A percentile compares a stretch with the other conserved stretches of the same genome.
Conservation (phyloP, 2,113 vertebrate species). For the Podocnemis expansa region DNA sequence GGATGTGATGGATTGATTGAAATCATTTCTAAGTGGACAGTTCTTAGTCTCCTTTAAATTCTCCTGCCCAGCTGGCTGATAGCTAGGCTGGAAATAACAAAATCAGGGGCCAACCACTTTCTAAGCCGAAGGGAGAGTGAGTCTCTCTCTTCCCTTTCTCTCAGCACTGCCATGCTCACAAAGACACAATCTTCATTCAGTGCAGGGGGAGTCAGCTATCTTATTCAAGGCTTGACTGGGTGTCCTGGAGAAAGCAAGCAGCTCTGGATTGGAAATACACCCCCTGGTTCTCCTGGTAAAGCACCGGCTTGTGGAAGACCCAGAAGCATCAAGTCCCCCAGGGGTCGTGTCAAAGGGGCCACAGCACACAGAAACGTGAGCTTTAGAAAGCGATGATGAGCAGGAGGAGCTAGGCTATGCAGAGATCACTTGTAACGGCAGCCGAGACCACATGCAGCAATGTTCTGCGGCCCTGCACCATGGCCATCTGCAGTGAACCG, state of each 20-base stretch:
- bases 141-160: not conserved
- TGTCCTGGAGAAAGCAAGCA: not conserved
- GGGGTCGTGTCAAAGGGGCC: not conserved
- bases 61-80: not conserved
- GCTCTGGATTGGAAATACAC: not conserved
- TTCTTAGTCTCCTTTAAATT: not conserved
- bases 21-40: not conserved
- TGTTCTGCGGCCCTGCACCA: not conserved
- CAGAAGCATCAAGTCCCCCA: not conserved
- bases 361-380: not conserved
- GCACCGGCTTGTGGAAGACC: not conserved
- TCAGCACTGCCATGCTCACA: not conserved
- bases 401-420: not conserved
- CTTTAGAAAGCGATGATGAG: not conserved
- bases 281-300: not conserved
- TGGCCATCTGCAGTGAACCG: not conserved
- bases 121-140: not conserved
- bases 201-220: not conserved
- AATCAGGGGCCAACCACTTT: not conserved
- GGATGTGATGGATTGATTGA: no score
- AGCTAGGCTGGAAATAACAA: not conserved
- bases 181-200: not conserved
- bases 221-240: not conserved
- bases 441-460: not conserved
- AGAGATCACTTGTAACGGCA: not conserved